Evolutionary conservation across 2,888 invertebrate genomes (phyloP).

Genomic region (Nemoura dubitans): DNA sequence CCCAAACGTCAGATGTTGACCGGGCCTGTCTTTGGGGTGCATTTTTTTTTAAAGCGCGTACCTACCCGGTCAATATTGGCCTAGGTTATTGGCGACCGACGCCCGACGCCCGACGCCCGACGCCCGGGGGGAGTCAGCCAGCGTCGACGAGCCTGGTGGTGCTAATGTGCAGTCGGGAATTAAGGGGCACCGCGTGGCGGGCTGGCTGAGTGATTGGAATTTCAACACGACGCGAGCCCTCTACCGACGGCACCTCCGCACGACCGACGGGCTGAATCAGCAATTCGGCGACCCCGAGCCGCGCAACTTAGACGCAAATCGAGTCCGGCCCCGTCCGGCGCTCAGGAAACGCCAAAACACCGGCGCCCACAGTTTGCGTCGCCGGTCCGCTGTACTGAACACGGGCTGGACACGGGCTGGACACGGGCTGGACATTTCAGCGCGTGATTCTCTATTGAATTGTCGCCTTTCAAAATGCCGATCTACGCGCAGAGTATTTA

Average conservation of each 20-base stretch:
- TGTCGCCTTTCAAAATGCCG: background rate
- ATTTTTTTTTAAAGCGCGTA: too few species aligned
- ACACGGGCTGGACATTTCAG: background rate
- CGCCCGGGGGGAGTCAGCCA: background rate
- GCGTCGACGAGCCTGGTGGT: background rate
- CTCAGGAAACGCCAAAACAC: constrained; percentile 28
- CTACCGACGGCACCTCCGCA: background rate
- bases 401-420: too few species aligned
- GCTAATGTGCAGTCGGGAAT: constrained; percentile 37
- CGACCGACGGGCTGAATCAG: constrained; percentile 39
- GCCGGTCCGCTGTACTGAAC: too few species aligned
- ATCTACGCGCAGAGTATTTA: background rate
- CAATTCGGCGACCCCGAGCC: constrained; percentile 21
- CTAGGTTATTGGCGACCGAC: constrained; percentile 1
- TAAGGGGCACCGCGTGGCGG: background rate
- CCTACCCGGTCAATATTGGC: background rate
- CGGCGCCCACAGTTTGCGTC: background rate
- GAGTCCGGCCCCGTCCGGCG: background rate
- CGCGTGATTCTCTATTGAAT: background rate
- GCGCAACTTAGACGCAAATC: constrained; percentile 32
- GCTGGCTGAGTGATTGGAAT: constrained; percentile 42
- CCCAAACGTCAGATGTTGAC: too few species aligned
- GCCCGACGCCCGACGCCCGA: background rate
- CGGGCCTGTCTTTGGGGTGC: too few species aligned
- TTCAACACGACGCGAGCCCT: constrained; percentile 19